Evolutionary conservation across 2,113 vertebrate genomes (phyloP).

Genomic region (Nothoprocta perdicaria): DNA sequence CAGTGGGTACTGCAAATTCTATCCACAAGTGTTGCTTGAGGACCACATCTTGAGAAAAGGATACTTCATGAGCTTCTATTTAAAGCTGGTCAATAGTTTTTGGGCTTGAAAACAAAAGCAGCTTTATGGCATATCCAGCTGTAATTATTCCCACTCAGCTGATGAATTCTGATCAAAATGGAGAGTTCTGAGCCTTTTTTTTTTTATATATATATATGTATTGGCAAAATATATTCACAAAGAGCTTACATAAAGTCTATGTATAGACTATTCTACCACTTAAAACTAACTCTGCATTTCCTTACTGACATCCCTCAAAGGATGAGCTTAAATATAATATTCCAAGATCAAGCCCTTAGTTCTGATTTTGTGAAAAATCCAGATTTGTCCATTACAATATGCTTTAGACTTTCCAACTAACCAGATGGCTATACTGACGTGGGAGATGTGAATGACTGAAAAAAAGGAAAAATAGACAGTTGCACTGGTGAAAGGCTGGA

Average conservation of each 20-base stretch:
- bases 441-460: neutral
- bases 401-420: neutral
- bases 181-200: neutral
- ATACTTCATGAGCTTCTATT: neutral
- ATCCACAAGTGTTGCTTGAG: neutral
- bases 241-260: neutral
- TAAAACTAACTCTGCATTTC: neutral
- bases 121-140: neutral
- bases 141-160: neutral
- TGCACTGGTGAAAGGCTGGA: neutral
- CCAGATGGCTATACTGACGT: neutral
- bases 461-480: neutral
- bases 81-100: neutral
- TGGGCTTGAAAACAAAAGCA: neutral
- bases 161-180: neutral
- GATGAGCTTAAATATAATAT: neutral
- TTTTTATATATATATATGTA: too few relatives aligned
- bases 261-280: neutral
- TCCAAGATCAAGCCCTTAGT: neutral
- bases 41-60: neutral
- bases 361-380: neutral
- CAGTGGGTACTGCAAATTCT: neutral
- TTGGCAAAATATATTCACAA: neutral
- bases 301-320: neutral
- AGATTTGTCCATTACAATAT: neutral